Conservation (phyloP, 1,140 invertebrate genomes). For the Drosophila bocki region DNA sequence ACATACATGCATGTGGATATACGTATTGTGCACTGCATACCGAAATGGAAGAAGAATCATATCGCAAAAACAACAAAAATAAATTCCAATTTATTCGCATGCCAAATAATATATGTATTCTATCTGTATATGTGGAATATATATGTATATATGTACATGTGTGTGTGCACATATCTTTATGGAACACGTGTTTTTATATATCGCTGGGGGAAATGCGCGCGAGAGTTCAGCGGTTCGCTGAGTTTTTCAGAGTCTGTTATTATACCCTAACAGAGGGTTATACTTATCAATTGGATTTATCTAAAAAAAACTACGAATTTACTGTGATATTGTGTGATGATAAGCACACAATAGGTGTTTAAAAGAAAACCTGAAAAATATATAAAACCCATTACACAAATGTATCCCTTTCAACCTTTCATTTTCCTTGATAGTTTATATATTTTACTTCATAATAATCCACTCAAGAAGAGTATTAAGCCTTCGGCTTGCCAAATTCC, state of each 20-base stretch:
- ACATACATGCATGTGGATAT: constrained; percentile 14
- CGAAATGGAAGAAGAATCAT: constrained; percentile 13
- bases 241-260: constrained; percentile 16
- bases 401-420: too few relatives aligned
- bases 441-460: not conserved
- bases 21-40: constrained; percentile 27
- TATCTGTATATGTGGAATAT: constrained; percentile 11
- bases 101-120: constrained; percentile 48
- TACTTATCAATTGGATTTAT: not conserved
- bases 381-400: not conserved
- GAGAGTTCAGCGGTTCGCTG: constrained; percentile 24
- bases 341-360: not conserved
- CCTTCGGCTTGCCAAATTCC: not conserved
- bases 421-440: too few relatives aligned
- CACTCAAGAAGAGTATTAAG: not conserved
- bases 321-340: not conserved
- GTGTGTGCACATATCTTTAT: constrained; percentile 43
- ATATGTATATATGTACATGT: not conserved
- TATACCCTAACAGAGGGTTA: not conserved
- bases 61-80: constrained; percentile 11
- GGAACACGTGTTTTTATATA: constrained; percentile 69
- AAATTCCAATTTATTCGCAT: constrained; percentile 72
- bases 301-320: not conserved
- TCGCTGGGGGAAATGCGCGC: constrained; percentile 36
- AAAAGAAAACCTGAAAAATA: not conserved